These are phyloP conservation scores for Chaetura pelagica DNA, from an alignment of 2,113 vertebrate genomes.

Conservation along the genomic window DNA sequence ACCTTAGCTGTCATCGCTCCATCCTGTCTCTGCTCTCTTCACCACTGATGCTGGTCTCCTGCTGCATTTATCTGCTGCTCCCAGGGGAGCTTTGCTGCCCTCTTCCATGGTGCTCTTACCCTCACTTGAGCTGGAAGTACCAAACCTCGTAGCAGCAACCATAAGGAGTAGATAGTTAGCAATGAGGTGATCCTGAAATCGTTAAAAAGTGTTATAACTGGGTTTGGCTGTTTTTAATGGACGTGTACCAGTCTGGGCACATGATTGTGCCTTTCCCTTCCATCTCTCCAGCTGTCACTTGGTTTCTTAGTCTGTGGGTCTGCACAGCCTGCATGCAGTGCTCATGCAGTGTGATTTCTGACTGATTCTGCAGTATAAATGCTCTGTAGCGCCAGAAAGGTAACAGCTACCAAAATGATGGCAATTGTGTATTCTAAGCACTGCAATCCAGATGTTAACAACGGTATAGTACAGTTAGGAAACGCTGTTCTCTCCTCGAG, in stretches of 20 bases:
- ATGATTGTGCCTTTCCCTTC: not conserved
- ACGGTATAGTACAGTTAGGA: not conserved
- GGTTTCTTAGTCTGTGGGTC: not conserved
- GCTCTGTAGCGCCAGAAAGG: not conserved
- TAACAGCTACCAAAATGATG: not conserved
- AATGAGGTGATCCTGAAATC: not conserved
- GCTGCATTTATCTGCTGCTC: not conserved
- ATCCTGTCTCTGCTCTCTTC: not conserved
- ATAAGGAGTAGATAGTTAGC: not conserved
- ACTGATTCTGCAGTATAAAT: not conserved
- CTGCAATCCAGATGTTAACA: slow-evolving; percentile 28
- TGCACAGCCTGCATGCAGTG: not conserved
- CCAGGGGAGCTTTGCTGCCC: not conserved
- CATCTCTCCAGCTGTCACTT: not conserved
- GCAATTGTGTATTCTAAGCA: not conserved
- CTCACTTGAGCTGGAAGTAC: rapidly evolving
- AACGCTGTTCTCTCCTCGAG: not conserved
- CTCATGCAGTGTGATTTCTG: not conserved
- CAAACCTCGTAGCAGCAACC: not conserved
- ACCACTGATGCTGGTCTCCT: not conserved
- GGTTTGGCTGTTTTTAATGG: not conserved
- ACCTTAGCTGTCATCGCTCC: not conserved
- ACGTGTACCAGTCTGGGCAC: not conserved
- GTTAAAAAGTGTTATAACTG: not conserved
- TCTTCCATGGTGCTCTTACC: not conserved